A percentile compares a stretch with the other conserved stretches of the same genome.
Conservation (phyloP, 2,113 vertebrate species). For the Cynoglossus semilaevis region DNA sequence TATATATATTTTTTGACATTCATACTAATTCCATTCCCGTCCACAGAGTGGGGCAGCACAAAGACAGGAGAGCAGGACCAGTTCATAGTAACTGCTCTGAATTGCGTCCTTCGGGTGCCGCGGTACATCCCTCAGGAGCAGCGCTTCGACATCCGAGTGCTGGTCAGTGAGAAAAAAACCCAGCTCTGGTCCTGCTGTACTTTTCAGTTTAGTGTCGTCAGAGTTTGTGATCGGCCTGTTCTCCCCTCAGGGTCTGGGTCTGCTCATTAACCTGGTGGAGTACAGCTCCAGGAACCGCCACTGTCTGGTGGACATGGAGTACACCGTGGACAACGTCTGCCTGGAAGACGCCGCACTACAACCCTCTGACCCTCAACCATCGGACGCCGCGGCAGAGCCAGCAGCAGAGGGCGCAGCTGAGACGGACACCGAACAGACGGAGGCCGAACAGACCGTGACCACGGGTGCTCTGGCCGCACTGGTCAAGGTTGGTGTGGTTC, state of each 20-base stretch:
- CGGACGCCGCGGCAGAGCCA: constrained; percentile 17
- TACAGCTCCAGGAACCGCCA: constrained; percentile 96
- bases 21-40: constrained; percentile 18
- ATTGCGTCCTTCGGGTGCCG: constrained; percentile 93
- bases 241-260: constrained; percentile 85
- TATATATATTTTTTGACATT: background rate
- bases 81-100: constrained; percentile 88
- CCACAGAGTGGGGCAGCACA: constrained; percentile 96
- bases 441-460: constrained; percentile 35
- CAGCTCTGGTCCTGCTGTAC: too few species aligned
- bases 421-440: too few species aligned
- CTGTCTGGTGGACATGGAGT: constrained; percentile 93
- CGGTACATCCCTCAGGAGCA: constrained; percentile 98
- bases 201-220: background rate
- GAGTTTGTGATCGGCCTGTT: background rate
- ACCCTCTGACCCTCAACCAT: constrained; percentile 49
- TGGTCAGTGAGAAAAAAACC: constrained; percentile 81
- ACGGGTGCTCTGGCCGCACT: constrained; percentile 87
- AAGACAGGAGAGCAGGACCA: constrained; percentile 96
- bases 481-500: constrained; percentile 82
- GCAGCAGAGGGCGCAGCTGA: constrained; percentile 15
- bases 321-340: constrained; percentile 73
- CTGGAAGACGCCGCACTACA: constrained; percentile 77
- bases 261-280: constrained; percentile 96
- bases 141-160: constrained; percentile 95